Percentiles rank a stretch among this genome's conserved stretches.
Conservation (phyloP, 2,113 vertebrate species). For the Microtus ochrogaster region DNA sequence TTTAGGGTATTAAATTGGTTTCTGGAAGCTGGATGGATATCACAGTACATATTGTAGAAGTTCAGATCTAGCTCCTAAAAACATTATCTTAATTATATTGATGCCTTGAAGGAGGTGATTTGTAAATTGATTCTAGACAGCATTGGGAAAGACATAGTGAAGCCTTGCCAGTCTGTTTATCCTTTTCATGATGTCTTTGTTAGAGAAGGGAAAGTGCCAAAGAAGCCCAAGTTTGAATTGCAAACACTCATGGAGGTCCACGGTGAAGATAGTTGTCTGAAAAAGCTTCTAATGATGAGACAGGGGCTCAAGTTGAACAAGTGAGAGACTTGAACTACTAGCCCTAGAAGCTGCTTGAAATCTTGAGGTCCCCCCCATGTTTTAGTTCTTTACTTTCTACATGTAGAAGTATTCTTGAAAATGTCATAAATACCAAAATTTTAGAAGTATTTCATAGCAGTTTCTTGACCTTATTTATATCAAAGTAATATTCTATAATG, state of each 20-base stretch:
- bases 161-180: neutral
- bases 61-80: neutral
- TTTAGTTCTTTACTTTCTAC: neutral
- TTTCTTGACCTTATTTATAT: neutral
- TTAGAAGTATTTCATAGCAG: neutral
- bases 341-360: neutral
- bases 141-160: neutral
- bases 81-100: conserved; percentile 23
- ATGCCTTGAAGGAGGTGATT: neutral
- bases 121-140: neutral
- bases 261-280: neutral
- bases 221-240: neutral
- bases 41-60: neutral
- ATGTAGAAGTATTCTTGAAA: neutral
- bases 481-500: neutral
- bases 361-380: neutral
- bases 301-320: neutral
- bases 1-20: conserved; percentile 52
- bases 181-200: neutral
- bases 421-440: neutral
- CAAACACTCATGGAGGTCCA: neutral
- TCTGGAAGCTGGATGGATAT: conserved; percentile 19
- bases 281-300: neutral
- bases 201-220: neutral
- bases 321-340: neutral